These are phyloP conservation scores for Arge pagana DNA, from an alignment of 2,888 invertebrate species.

Conservation along the genomic window DNA sequence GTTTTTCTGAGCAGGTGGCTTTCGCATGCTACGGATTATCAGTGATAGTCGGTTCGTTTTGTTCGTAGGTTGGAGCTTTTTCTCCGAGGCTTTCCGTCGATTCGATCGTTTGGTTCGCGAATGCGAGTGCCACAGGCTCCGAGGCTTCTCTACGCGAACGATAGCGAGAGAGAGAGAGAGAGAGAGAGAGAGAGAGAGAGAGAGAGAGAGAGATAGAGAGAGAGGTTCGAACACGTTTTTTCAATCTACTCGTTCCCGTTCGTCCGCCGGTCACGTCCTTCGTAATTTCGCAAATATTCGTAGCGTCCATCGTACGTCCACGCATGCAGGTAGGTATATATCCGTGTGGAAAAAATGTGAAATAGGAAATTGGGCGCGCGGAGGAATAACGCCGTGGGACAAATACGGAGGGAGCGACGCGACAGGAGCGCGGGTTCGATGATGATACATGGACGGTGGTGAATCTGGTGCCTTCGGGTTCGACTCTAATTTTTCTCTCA, in stretches of 20 bases:
- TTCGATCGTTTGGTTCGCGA: too few species aligned
- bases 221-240: conserved; percentile 47
- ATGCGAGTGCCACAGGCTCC: too few species aligned
- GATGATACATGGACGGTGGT: background rate
- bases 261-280: conserved; percentile 24
- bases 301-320: background rate
- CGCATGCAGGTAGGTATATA: too few species aligned
- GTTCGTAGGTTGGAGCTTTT: too few species aligned
- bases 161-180: background rate
- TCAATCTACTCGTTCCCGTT: conserved; percentile 51
- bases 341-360: conserved; percentile 7
- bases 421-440: background rate
- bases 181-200: background rate
- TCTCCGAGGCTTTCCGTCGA: too few species aligned
- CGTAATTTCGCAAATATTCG: conserved; percentile 21
- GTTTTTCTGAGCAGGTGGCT: too few species aligned
- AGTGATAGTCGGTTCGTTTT: too few species aligned
- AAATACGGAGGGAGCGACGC: background rate
- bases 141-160: background rate
- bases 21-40: too few species aligned
- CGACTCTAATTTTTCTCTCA: conserved; percentile 44
- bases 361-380: conserved; percentile 10
- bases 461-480: background rate
- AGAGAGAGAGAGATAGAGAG: background rate
- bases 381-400: conserved; percentile 12